Percentiles rank a stretch among this genome's conserved stretches.
phyloP scores from a whole-genome alignment of 1,140 invertebrate genomes.

The Prorops nasuta region DNA sequence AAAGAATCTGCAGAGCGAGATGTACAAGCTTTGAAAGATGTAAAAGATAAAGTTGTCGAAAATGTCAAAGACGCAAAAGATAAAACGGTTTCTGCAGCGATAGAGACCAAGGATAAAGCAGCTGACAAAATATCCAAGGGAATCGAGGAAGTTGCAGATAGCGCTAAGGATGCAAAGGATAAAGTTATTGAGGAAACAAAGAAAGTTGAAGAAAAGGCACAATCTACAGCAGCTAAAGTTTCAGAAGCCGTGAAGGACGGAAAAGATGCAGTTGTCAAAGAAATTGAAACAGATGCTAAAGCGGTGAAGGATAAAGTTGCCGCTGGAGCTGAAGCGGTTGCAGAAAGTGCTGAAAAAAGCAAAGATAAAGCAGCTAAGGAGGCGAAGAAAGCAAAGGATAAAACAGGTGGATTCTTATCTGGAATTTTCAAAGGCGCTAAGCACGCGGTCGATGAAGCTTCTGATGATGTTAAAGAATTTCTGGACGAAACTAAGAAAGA shows the following conservation, averaged over 20 bases:
- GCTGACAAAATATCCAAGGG: constrained; percentile 11
- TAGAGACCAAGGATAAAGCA: constrained; percentile 15
- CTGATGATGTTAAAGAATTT: constrained; percentile 21
- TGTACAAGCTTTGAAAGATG: constrained; percentile 6
- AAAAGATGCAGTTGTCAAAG: neutral
- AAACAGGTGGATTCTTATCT: constrained; percentile 31
- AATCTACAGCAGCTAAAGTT: neutral
- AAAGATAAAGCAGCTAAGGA: constrained; percentile 4
- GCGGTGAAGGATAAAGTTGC: constrained; percentile 8
- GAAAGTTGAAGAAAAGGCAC: constrained; percentile 7
- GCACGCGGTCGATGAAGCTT: constrained; percentile 14
- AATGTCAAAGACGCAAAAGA: constrained; percentile 21
- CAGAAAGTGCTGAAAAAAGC: neutral
- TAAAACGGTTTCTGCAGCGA: constrained; percentile 10
- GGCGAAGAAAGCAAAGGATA: constrained; percentile 8
- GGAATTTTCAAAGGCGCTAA: constrained; percentile 34
- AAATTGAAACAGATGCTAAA: constrained; percentile 7
- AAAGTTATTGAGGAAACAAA: constrained; percentile 16
- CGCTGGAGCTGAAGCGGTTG: neutral
- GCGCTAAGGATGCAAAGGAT: constrained; percentile 3
- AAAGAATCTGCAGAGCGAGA: constrained; percentile 22
- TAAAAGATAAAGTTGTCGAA: neutral
- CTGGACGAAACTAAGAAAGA: constrained; percentile 27
- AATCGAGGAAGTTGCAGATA: constrained; percentile 13
- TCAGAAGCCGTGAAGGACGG: constrained; percentile 22